Base-by-base conservation (phyloP, 2,797 vertebrate genomes). In the Semaprochilodus insignis region DNA sequence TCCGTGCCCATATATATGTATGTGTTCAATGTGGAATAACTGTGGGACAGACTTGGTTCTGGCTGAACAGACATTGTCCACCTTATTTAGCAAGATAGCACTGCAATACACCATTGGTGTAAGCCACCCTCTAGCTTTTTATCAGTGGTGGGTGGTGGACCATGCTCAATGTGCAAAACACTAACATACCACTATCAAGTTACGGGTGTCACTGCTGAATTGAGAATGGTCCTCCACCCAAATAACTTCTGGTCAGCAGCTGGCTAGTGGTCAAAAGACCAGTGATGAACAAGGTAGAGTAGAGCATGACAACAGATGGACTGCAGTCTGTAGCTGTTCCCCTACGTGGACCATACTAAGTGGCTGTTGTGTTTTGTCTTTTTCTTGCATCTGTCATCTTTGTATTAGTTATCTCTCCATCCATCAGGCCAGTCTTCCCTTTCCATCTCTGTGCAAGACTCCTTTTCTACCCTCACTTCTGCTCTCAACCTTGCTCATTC, bases 1-100 rank as follows among this genome's bases (percentile, higher is more conserved):
- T 86, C 59, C 13, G 75, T 44, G 57, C 14, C 2, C 31, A 55
- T 62, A 55, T 52, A 44, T 78, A 44, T 71, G n/a, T 51, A 48
- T 52, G 82, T 59, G 48, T 65, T 17, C 40, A 6, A 2, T 54
- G 14, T 72, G 44, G 15, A 7, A 27, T 16, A 14, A 44, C 40
- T 52, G 25, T 36, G 44, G 27, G 8, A 27, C 44, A 15, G 15
- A 36, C n/a, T 23, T 23, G 34, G 6, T 62, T 36, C 34, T 66
- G 65, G 65, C 4, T 66, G 16, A 66, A 40, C 31, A 34, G 7
- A 10, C 57, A 57, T 23, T 48, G 8, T 48, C 44, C 11, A 10
- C 44, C 10, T 48, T 48, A 13, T 48, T 16, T 25, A 5, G 2
- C 15, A 4, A 23, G 57, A 16, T 7, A 21, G 21, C 23, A 6